Conservation (phyloP, 1,140 invertebrate genomes). For the Atta colombica region DNA sequence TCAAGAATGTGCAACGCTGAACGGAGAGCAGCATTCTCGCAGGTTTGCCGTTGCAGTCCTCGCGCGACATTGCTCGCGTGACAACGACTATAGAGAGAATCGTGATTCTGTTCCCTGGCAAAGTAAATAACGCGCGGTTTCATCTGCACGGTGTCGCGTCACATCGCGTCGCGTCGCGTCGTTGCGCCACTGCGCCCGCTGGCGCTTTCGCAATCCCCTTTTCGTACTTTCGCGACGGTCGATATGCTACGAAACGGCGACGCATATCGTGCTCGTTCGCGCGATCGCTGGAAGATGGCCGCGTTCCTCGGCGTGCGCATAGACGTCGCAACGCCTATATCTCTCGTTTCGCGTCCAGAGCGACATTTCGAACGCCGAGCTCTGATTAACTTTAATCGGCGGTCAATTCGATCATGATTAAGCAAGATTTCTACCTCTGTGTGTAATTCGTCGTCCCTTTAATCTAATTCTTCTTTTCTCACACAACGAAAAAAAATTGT, state of each 20-base stretch:
- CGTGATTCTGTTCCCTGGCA: neutral
- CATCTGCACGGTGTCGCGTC: neutral
- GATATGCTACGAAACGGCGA: slow-evolving; percentile 60
- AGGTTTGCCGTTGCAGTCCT: neutral
- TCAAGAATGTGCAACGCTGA: neutral
- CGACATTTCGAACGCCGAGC: neutral
- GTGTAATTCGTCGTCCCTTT: neutral
- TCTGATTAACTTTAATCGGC: neutral
- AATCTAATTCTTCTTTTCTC: neutral
- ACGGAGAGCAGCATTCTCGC: neutral
- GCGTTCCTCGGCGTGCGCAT: slow-evolving; percentile 45
- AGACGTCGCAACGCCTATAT: slow-evolving; percentile 14
- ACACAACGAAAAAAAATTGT: neutral
- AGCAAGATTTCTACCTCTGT: neutral
- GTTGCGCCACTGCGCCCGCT: slow-evolving; percentile 31
- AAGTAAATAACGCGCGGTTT: neutral
- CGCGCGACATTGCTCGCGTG: neutral
- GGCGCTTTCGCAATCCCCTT: slow-evolving; percentile 71
- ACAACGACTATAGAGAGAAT: neutral
- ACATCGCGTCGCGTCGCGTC: neutral
- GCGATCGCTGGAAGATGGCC: slow-evolving; percentile 68
- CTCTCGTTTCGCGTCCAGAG: neutral
- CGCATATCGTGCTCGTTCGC: slow-evolving; percentile 42
- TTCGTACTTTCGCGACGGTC: slow-evolving; percentile 73
- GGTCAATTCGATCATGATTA: neutral